Evolutionary conservation across 1,140 invertebrate species (phyloP).

Genomic region (Aricia agestis): DNA sequence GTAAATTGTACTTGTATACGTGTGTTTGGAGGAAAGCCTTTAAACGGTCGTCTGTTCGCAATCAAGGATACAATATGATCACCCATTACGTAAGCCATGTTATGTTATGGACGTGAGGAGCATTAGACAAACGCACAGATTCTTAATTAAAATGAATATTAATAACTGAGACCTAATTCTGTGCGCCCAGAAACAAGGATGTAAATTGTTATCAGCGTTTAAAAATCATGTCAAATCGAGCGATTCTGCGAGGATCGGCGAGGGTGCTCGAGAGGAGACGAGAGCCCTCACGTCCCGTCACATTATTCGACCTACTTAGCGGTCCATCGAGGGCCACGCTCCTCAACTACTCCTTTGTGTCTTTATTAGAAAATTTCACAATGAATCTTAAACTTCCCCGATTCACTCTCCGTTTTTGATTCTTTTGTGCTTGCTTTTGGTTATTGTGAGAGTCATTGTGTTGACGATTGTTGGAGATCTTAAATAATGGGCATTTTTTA

Average conservation of each 20-base stretch:
- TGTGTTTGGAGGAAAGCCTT: too few relatives aligned
- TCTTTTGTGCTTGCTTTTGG: slow-evolving; percentile 5
- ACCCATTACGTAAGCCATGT: too few relatives aligned
- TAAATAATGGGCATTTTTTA: background rate
- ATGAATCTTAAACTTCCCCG: slow-evolving; percentile 18
- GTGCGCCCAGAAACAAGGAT: background rate
- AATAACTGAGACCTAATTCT: background rate
- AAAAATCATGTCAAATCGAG: slow-evolving; percentile 75
- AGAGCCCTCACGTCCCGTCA: slow-evolving; percentile 61
- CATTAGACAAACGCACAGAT: too few relatives aligned
- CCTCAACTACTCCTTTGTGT: slow-evolving; percentile 51
- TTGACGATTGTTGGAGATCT: background rate
- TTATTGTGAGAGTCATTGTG: background rate
- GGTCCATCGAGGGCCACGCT: slow-evolving; percentile 48
- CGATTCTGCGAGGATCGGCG: slow-evolving; percentile 62
- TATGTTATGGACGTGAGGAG: too few relatives aligned
- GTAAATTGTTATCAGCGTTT: slow-evolving; percentile 57
- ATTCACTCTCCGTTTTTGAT: slow-evolving; percentile 10
- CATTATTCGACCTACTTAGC: slow-evolving; percentile 73
- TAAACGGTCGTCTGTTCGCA: too few relatives aligned
- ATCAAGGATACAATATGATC: too few relatives aligned
- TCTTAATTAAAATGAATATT: background rate
- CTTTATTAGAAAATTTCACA: slow-evolving; percentile 35
- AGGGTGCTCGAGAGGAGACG: slow-evolving; percentile 51
- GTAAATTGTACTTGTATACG: too few relatives aligned